phyloP scores from a whole-genome alignment of 2,113 vertebrate genomes.

The Maccullochella peelii region DNA sequence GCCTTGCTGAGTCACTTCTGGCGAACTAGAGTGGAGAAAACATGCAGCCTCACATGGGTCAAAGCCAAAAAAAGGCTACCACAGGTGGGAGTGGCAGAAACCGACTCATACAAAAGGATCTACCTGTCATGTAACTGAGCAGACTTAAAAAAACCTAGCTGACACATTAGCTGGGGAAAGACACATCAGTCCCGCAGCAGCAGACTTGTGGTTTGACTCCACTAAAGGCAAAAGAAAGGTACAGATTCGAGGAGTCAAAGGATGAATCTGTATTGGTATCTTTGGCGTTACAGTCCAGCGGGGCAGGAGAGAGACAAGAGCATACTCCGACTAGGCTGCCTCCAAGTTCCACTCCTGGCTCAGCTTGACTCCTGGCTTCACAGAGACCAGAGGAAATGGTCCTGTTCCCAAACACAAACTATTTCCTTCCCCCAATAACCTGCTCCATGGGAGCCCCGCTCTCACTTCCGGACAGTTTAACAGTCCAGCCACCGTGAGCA shows the following conservation, averaged over 20 bases:
- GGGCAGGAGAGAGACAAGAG: constrained; percentile 10
- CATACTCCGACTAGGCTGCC: background rate
- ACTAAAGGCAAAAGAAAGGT: background rate
- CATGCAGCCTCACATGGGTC: background rate
- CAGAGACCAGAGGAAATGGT: constrained; percentile 77
- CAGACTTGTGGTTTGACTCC: background rate
- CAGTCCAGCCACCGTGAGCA: constrained; percentile 34
- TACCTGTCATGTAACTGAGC: background rate
- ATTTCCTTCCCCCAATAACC: constrained; percentile 79
- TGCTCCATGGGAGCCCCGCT: constrained; percentile 70
- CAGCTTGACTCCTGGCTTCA: constrained; percentile 73
- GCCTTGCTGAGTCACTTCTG: constrained; percentile 61
- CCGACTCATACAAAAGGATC: constrained; percentile 17
- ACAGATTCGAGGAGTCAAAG: background rate
- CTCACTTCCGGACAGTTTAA: constrained; percentile 71
- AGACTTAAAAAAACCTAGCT: background rate
- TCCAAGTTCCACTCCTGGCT: constrained; percentile 42
- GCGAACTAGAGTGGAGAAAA: constrained; percentile 20
- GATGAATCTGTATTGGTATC: background rate
- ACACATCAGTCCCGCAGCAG: background rate
- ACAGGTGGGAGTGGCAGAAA: constrained; percentile 58
- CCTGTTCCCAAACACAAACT: constrained; percentile 79
- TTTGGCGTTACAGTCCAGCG: constrained; percentile 1
- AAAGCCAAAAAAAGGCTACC: constrained; percentile 17
- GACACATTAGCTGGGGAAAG: background rate